A percentile compares a stretch with the other conserved stretches of the same genome.
Conservation (phyloP, 2,113 vertebrate genomes). For the Spea multiplicata region DNA sequence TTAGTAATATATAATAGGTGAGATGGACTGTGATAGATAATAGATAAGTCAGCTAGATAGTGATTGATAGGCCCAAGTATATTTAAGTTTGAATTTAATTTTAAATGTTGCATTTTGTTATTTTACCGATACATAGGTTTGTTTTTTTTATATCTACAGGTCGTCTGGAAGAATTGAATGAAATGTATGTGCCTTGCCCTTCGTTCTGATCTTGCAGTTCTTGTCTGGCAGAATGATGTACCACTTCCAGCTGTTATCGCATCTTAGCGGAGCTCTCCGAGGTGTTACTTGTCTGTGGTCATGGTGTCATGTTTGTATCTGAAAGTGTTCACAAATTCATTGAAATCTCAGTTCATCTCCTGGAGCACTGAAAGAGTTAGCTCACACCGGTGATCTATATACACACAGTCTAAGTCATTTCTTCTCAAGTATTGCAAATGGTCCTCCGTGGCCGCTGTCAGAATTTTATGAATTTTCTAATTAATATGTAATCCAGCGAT, state of each 20-base stretch:
- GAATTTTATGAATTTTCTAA: no score
- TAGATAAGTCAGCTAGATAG: no score
- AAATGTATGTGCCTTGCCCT: slow-evolving; percentile 34
- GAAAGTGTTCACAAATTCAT: slow-evolving; percentile 25
- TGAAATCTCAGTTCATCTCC: slow-evolving; percentile 20
- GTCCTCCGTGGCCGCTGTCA: no score
- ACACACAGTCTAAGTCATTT: no score
- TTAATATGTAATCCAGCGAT: no score
- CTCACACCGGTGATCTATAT: neutral
- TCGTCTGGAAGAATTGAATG: slow-evolving; percentile 9
- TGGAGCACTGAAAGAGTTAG: slow-evolving; percentile 6
- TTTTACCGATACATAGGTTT: no score
- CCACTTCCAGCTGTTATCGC: slow-evolving; percentile 45
- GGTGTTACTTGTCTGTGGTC: slow-evolving; percentile 34
- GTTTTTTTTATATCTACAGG: neutral
- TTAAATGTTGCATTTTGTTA: no score
- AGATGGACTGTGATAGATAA: no score
- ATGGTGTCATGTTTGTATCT: slow-evolving; percentile 36
- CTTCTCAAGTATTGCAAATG: no score
- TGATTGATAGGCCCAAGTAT: no score
- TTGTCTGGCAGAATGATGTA: slow-evolving; percentile 45
- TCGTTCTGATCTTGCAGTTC: slow-evolving; percentile 36
- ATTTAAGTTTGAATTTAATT: no score
- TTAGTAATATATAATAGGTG: no score
- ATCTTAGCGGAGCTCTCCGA: slow-evolving; percentile 31